Base-by-base conservation (phyloP, 2,888 invertebrate genomes). In the Lithosia quadra region DNA sequence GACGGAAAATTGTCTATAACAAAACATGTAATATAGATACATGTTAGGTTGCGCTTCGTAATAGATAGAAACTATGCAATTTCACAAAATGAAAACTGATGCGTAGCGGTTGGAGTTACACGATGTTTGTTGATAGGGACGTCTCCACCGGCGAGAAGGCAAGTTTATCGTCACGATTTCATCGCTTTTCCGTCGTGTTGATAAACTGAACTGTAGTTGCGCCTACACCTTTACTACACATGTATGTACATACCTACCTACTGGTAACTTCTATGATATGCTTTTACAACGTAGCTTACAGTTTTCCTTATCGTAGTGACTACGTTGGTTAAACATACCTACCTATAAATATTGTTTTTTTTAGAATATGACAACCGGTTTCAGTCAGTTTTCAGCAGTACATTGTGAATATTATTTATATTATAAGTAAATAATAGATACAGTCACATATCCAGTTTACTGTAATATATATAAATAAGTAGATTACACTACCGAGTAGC, bases 111-210 rank as follows among this genome's bases (percentile, higher is more conserved):
- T 76, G 80, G 68, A 67, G 74, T 75, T 72, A 75, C 73, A 71
- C 61, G 72, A 73, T 82, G 76, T 83, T 79, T 76, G 80, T 79
- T 76, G 79, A 81, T 76, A 73, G 70, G 71, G 74, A 72, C 77
- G 77, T 80, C 83, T 83, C 77, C 70, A 72, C 69, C 75, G 77
- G 71, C 79, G 79, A 80, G 80, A 73, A 80, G 77, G 79, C 78
- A 81, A 82, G 82, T 86, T 87, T 86, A 85, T 86, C 81, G 85
- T 73, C 72, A 72, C 75, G 83, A 83, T 87, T 83, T 87, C 83
- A 86, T 87, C 87, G 86, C 80, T 73, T 81, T 84, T 81, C 83
- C 81, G 85, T 75, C 81, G 75, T 83, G 80, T 84, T 86, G 87
- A 83, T 85, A 85, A 84, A 85, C 85, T 82, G 74, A 73, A 81